These are phyloP conservation scores for Odocoileus virginianus DNA, from an alignment of 2,113 vertebrate species.

Conservation along the genomic window DNA sequence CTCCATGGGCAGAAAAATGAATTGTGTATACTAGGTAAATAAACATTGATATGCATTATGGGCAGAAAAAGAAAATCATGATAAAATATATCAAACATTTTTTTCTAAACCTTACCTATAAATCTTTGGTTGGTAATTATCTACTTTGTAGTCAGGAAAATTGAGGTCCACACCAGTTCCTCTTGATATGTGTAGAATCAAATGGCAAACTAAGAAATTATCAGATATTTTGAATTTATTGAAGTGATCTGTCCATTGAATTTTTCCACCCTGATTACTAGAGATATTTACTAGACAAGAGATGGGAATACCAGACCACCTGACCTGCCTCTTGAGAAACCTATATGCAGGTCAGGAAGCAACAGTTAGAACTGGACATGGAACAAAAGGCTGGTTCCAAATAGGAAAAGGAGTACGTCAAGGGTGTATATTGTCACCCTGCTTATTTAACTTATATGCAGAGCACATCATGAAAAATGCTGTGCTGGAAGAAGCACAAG, in stretches of 20 bases:
- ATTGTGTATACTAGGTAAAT: conserved; percentile 26
- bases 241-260: neutral
- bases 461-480: no score
- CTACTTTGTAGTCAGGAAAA: neutral
- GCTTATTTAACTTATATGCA: no score
- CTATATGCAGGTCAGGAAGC: no score
- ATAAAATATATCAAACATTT: conserved; percentile 11
- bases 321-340: no score
- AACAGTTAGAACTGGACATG: no score
- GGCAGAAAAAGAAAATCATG: neutral
- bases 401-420: no score
- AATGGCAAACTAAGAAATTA: neutral
- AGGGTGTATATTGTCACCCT: no score
- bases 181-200: neutral
- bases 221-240: neutral
- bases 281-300: neutral
- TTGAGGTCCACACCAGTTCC: neutral
- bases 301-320: no score
- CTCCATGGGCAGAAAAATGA: conserved; percentile 39
- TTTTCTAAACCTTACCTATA: conserved; percentile 44
- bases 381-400: no score
- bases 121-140: neutral
- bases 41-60: neutral
- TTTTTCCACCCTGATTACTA: neutral
- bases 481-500: no score